Percentiles rank a stretch among this genome's conserved stretches.
phyloP scores from a whole-genome alignment of 2,113 vertebrate species.

The Gnathonemus longibarbis region DNA sequence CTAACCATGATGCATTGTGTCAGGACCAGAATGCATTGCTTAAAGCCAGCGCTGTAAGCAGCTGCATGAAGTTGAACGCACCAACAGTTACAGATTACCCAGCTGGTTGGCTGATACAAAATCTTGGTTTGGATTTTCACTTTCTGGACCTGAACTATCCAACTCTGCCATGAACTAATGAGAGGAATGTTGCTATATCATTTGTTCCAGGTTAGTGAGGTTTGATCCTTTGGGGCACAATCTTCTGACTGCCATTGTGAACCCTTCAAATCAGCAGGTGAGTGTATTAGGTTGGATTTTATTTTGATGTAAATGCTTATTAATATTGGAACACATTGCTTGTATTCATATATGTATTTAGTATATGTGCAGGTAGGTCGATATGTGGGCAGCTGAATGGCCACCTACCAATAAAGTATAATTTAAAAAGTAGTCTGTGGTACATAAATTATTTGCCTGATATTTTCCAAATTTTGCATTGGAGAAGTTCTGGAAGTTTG shows the following conservation, averaged over 20 bases:
- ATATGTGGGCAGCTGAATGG: background rate
- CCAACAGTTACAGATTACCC: background rate
- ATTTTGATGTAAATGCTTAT: background rate
- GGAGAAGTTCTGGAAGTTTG: too few species aligned
- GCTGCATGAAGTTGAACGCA: too few species aligned
- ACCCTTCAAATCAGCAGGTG: conserved; percentile 97
- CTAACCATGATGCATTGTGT: too few species aligned
- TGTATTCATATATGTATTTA: background rate
- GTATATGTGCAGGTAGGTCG: background rate
- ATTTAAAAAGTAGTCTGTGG: background rate
- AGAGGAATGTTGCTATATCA: conserved; percentile 26
- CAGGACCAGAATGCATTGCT: too few species aligned
- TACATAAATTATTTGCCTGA: background rate
- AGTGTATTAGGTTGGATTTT: conserved; percentile 24
- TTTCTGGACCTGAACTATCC: background rate
- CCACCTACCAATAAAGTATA: background rate
- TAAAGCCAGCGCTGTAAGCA: too few species aligned
- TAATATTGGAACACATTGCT: background rate
- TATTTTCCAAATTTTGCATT: too few species aligned
- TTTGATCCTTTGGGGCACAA: conserved; percentile 98
- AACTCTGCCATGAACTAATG: background rate
- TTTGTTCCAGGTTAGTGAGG: conserved; percentile 79
- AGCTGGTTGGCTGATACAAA: background rate
- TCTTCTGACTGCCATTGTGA: conserved; percentile 94
- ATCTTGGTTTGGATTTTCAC: background rate